Evolutionary conservation across 2,888 invertebrate species (phyloP), one percentile per base, ranked within the genome.

Genomic region (Epiblema foenella): DNA sequence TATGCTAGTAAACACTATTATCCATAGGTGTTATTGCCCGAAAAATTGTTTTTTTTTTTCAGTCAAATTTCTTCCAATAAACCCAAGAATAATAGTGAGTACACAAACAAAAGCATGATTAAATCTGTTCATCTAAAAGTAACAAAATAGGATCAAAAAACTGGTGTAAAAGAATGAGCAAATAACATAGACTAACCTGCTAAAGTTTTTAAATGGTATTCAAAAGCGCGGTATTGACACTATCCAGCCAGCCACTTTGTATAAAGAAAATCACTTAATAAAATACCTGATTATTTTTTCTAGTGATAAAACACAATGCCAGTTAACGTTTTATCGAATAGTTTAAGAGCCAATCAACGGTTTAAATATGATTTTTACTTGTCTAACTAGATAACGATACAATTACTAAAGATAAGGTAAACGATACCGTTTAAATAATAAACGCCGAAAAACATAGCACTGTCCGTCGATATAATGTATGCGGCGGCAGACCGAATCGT

Each of bases 321-420:
- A 81, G 80, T 83, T 81, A 79, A 76, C 65, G 75, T 79, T 79
- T 88, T 89, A 91, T 91, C 89, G 79, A 79, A 81, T 81, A 85
- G 91, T 92, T 91, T 90, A 87, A 64, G 78, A 83, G 82, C 85
- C 87, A 92, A 92, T 93, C 90, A 89, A 86, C 81, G 87, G 91
- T 93, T 93, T 88, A 91, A 92, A 89, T 85, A 81, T 83, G 79
- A 85, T 85, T 85, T 87, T 85, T 84, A 87, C 86, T 88, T 81
- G 87, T 39, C 49, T 87, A 85, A 83, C 82, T 82, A 88, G 93
- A 92, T 93, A 92, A 91, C 86, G 83, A 86, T 84, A 89, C 86
- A 89, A 89, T 90, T 89, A 88, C 77, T 79, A 83, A 74, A 70
- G 91, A 91, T 91, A 91, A 89, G 59, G 84, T 85, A 81, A 49